Base-by-base conservation (phyloP, 2,888 invertebrate species). In the Epistrophella euchroma region DNA sequence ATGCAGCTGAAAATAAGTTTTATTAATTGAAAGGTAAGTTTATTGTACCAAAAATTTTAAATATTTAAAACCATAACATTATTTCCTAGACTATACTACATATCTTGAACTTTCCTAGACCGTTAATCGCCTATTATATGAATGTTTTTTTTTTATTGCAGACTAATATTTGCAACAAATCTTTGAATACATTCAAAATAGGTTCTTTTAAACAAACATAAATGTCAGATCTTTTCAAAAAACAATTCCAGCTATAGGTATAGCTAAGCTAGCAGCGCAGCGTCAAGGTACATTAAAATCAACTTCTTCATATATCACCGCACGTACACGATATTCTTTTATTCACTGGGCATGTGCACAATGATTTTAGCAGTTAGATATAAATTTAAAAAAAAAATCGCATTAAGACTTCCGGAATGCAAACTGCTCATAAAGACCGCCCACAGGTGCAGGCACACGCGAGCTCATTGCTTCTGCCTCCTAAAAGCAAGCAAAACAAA, bases 321-420 rank as follows among this genome's bases (percentile, higher is more conserved):
- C 47, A 52, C 52, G 15, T 28, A 35, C 71, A 71, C 76, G 70
- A 52, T 37, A 62, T 56, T 56, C 43, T 17, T 22, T 40, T 62
- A 47, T 70, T 70, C 55, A 81, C 28, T 62, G 66, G 58, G 50
- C 66, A 72, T 72, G 58, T 58, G 64, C 50, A 50, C 52, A 52
- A 22, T 52, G 52, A 37, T 50, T 52, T 52, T 22, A 25, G 37
- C n/a, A 68, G 19, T 37, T 25, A 68, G n/a, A 47, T 43, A 66
- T 66, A 28, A 32, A 47, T 47, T 47, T n/a, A n/a, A 47, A 19
- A 64, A 37, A 52, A 25, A 52, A 52, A 37, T 28, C 71, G 66
- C 71, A 84, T 85, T 70, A 77, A 70, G 68, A 81, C 55, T 81
- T 85, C 72, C 76, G 62, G 68, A 77, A 73, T 76, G 76, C 80